These are phyloP conservation scores for Gallinago nigripennis DNA, from an alignment of 2,797 vertebrate species.

Conservation along the genomic window DNA sequence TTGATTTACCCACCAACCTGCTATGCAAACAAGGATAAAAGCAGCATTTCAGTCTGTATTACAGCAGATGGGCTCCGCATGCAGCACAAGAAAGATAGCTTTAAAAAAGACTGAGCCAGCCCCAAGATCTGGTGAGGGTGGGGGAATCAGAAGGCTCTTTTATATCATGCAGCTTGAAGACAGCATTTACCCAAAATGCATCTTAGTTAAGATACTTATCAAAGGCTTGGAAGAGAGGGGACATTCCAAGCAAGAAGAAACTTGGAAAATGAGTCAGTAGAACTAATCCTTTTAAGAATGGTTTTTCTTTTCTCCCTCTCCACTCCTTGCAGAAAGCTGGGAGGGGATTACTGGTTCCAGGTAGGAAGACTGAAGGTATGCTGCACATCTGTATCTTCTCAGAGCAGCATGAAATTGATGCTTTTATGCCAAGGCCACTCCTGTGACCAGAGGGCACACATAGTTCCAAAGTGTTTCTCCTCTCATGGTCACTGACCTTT, in stretches of 20 bases:
- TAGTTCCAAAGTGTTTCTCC: neutral
- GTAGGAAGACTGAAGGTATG: constrained; percentile 12
- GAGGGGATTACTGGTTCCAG: constrained; percentile 22
- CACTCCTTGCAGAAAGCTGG: neutral
- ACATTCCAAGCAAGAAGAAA: neutral
- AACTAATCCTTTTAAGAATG: constrained; percentile 19
- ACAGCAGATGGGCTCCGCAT: constrained; percentile 64
- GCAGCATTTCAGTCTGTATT: constrained; percentile 52
- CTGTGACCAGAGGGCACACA: constrained; percentile 31
- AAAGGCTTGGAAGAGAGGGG: neutral
- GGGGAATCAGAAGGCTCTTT: constrained; percentile 28
- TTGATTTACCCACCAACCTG: constrained; percentile 59
- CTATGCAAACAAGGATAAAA: constrained; percentile 52
- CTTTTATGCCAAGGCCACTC: constrained; percentile 20
- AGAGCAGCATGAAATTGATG: constrained; percentile 40
- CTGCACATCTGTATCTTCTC: constrained; percentile 29
- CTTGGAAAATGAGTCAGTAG: neutral
- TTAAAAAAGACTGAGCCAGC: constrained; percentile 49
- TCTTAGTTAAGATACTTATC: constrained; percentile 15
- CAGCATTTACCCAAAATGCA: constrained; percentile 26
- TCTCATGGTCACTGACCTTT: constrained; percentile 46
- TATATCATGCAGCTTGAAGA: neutral
- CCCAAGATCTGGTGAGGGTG: constrained; percentile 37
- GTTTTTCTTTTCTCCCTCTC: neutral
- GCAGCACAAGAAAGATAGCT: constrained; percentile 46